Evolutionary conservation across 2,888 invertebrate species (phyloP).

Genomic region (Stenotaenia linearis): DNA sequence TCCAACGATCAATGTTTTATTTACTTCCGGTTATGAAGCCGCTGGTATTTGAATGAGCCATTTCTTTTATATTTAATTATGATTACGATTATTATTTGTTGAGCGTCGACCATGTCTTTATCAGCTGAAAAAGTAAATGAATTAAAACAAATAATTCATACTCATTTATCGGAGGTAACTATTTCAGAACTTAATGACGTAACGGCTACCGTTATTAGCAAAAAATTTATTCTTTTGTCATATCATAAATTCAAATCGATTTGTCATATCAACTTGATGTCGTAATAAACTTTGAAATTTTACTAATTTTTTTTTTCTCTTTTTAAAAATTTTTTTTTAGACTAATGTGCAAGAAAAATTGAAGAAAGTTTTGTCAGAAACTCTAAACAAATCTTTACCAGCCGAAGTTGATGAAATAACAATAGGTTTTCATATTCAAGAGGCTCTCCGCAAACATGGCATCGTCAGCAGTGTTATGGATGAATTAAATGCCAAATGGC

Average conservation of each 20-base stretch:
- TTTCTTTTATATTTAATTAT: not conserved
- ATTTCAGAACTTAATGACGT: not conserved
- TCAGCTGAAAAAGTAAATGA: conserved; percentile 21
- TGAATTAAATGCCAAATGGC: not conserved
- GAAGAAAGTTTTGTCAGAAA: conserved; percentile 1
- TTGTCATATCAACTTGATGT: too few species aligned
- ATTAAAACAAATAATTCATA: conserved; percentile 21
- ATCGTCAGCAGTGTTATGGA: not conserved
- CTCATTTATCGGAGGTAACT: conserved; percentile 7
- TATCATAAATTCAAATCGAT: too few species aligned
- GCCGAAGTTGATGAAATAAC: not conserved
- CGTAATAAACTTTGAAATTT: not conserved
- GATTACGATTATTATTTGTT: not conserved
- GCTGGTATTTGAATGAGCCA: not conserved
- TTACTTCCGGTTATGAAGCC: not conserved
- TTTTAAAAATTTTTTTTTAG: not conserved
- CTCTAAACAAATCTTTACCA: not conserved
- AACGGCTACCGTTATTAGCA: not conserved
- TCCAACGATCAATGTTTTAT: not conserved
- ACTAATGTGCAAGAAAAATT: not conserved
- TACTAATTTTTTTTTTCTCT: not conserved
- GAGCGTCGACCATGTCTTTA: not conserved
- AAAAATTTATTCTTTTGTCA: not conserved
- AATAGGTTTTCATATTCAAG: not conserved
- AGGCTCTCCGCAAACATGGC: not conserved